Base-by-base conservation (phyloP, 2,113 vertebrate species). In the Dicaeum eximium region DNA sequence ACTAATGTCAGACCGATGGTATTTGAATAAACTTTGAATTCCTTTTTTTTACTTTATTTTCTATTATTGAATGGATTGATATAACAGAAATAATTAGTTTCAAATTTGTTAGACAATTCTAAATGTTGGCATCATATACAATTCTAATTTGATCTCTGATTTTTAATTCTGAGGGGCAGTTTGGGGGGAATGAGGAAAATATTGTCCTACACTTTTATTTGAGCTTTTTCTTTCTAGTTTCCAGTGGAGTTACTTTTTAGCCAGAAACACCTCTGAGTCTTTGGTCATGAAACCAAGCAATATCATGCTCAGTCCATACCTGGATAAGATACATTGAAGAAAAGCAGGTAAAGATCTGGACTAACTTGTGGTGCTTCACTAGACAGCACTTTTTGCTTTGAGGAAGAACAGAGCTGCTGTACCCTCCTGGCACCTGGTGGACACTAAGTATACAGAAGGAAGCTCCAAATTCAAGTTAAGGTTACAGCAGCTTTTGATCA, bases 401-500 rank as follows among this genome's bases (percentile, higher is more conserved):
- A 70, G 33, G 7, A 75, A 61, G 38, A 89, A 24, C 2, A 11
- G 57, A 80, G 45, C 28, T 58, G 54, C 62, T 71, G 33, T 47
- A 50, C 30, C 42, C 35, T 77, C 48, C 61, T 81, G 61, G 69
- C 67, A 80, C 65, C 48, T 83, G 54, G 5, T 90, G 64, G 56
- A 72, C 48, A 81, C 24, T 11, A 81, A 73, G 15, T 82, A 37
- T 73, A 80, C 80, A 77, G 51, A 88, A 75, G 21, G 10, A 87
- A 95, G 16, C 45, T 96, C 54, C 67, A 86, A 50, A 81, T 1
- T 84, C 48, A 88, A 79, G 70, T 56, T 44, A 40, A 89, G 40
- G n/a, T 92, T 92, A 60, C 11, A 35, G 85, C 31, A 84, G 38
- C 48, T 89, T 95, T 93, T 87, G 70, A 82, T 93, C 61, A 53